phyloP scores from a whole-genome alignment of 2,113 vertebrate genomes.

The Catagonus wagneri region DNA sequence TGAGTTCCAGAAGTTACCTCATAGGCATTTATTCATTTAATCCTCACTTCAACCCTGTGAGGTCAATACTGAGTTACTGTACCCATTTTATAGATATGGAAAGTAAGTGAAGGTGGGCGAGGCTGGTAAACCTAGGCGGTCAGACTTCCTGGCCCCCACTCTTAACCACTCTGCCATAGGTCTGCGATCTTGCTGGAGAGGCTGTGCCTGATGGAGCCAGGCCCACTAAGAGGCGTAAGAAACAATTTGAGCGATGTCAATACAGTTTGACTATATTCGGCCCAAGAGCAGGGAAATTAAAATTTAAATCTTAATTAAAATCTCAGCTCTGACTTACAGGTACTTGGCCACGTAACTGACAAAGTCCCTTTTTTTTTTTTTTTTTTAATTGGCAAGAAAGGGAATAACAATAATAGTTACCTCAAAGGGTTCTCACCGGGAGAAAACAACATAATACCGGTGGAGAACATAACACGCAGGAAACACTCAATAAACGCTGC shows the following conservation, averaged over 20 bases:
- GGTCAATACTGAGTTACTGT: not conserved
- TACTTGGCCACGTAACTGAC: not conserved
- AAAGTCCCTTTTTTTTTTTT: not conserved
- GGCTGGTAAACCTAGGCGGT: not conserved
- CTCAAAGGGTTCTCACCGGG: not conserved
- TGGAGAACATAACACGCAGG: not conserved
- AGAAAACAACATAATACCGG: not conserved
- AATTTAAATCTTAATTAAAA: too few relatives aligned
- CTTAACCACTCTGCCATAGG: not conserved
- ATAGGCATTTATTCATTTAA: not conserved
- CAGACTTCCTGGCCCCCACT: not conserved
- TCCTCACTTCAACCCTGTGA: not conserved
- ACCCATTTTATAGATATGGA: not conserved
- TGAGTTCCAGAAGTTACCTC: not conserved
- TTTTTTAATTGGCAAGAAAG: not conserved
- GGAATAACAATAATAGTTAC: not conserved
- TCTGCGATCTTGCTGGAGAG: not conserved
- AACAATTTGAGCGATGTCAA: accelerated
- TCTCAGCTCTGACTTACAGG: not conserved
- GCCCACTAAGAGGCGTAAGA: not conserved
- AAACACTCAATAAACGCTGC: not conserved
- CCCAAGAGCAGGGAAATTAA: not conserved
- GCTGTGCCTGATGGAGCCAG: not conserved
- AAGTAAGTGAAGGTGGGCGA: not conserved
- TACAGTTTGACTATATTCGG: not conserved